A percentile compares a stretch with the other conserved stretches of the same genome.
Evolutionary conservation across 2,113 vertebrate species (phyloP).

Genomic region (Galeopterus variegatus): DNA sequence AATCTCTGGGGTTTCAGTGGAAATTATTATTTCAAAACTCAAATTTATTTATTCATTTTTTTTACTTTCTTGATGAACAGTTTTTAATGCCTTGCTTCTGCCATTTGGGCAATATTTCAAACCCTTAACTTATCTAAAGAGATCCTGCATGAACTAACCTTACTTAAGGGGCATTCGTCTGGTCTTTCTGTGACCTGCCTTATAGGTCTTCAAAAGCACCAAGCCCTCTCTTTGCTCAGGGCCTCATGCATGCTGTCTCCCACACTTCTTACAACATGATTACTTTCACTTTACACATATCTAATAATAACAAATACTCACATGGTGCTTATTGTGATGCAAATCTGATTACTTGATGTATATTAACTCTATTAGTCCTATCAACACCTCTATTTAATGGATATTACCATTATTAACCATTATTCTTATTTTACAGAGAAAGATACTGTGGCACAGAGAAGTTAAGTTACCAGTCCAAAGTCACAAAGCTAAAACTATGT

Average conservation of each 20-base stretch:
- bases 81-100: not conserved
- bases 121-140: not conserved
- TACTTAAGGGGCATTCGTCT: not conserved
- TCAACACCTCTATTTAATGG: not conserved
- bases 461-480: not conserved
- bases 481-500: not conserved
- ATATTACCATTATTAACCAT: not conserved
- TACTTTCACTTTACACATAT: not conserved
- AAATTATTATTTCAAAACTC: not conserved
- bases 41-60: not conserved
- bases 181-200: not conserved
- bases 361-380: not conserved
- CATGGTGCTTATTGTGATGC: rapidly evolving
- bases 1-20: no score
- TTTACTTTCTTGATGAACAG: not conserved
- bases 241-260: not conserved
- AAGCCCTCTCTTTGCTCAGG: not conserved
- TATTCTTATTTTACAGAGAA: not conserved
- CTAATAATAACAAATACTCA: not conserved
- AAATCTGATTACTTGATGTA: not conserved
- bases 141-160: not conserved
- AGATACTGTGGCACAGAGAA: not conserved
- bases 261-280: not conserved
- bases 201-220: not conserved
- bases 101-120: not conserved